Evolutionary conservation across 1,140 invertebrate genomes (phyloP).

Genomic region (Drosophila obscura): DNA sequence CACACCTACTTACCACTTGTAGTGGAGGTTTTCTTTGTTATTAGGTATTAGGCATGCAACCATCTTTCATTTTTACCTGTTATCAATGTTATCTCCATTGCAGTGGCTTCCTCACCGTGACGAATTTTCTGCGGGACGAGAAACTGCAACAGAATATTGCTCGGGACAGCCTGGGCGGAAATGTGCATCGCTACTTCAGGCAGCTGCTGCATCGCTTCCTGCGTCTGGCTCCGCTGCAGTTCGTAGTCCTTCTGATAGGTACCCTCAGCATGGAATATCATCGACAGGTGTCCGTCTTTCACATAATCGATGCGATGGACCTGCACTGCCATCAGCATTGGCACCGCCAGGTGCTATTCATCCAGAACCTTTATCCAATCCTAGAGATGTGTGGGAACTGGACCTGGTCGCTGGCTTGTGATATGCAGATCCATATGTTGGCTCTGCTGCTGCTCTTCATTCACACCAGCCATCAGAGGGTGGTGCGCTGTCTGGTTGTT

Average conservation of each 20-base stretch:
- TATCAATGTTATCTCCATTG: not conserved
- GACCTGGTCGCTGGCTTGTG: constrained; percentile 92
- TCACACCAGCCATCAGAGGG: constrained; percentile 69
- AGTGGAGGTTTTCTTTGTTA: constrained; percentile 55
- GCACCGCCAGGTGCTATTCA: constrained; percentile 87
- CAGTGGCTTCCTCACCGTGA: constrained; percentile 54
- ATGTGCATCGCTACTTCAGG: not conserved
- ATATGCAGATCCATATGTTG: constrained; percentile 90
- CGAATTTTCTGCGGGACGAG: constrained; percentile 44
- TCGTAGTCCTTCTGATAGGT: constrained; percentile 10
- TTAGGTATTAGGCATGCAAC: constrained; percentile 43
- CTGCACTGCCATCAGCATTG: constrained; percentile 85
- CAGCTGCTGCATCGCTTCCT: constrained; percentile 43
- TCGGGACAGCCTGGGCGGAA: constrained; percentile 1
- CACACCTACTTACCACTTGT: constrained; percentile 25
- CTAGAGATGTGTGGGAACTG: constrained; percentile 88
- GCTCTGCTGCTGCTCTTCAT: constrained; percentile 84
- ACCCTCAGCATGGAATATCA: constrained; percentile 23
- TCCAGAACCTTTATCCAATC: constrained; percentile 85
- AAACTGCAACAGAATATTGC: constrained; percentile 32
- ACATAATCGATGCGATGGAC: constrained; percentile 83
- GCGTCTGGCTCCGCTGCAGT: constrained; percentile 44
- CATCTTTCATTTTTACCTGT: too few relatives aligned
- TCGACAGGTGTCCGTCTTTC: constrained; percentile 81
- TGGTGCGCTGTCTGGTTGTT: not conserved